These are phyloP conservation scores for Tylochromis polylepis DNA, from an alignment of 2,113 vertebrate species.

Conservation along the genomic window DNA sequence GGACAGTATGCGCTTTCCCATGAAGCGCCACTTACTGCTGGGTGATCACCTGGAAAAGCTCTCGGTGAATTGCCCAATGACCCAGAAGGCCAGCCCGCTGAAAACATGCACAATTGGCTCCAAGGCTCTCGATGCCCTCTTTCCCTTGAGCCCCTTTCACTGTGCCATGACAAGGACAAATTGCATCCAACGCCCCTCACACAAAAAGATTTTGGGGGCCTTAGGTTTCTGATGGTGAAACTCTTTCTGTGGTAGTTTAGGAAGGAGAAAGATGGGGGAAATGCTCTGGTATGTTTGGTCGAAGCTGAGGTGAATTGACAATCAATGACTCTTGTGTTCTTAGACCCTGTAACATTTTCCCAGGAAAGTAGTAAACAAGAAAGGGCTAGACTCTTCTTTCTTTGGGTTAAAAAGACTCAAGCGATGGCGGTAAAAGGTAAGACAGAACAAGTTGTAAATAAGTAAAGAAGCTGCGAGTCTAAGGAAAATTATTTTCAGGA, in stretches of 20 bases:
- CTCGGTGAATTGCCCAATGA: conserved; percentile 62
- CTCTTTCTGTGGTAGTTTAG: conserved; percentile 30
- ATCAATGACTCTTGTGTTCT: conserved; percentile 44
- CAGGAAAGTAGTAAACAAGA: conserved; percentile 41
- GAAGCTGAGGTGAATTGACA: conserved; percentile 52
- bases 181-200: conserved; percentile 57
- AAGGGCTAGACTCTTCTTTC: not conserved
- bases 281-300: conserved; percentile 17
- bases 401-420: not conserved
- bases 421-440: not conserved
- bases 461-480: not conserved
- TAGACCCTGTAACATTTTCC: conserved; percentile 49
- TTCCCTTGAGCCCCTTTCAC: conserved; percentile 44
- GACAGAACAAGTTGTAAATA: not conserved
- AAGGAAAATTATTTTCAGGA: not conserved
- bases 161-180: conserved; percentile 72
- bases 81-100: conserved; percentile 59
- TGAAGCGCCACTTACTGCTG: conserved; percentile 57
- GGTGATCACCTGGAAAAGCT: conserved; percentile 70
- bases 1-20: conserved; percentile 55
- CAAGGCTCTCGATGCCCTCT: conserved; percentile 40
- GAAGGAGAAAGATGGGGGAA: conserved; percentile 29
- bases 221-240: conserved; percentile 21
- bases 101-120: conserved; percentile 60
- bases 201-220: conserved; percentile 49